Base-by-base conservation (phyloP, 2,113 vertebrate genomes). In the Panurus biarmicus region DNA sequence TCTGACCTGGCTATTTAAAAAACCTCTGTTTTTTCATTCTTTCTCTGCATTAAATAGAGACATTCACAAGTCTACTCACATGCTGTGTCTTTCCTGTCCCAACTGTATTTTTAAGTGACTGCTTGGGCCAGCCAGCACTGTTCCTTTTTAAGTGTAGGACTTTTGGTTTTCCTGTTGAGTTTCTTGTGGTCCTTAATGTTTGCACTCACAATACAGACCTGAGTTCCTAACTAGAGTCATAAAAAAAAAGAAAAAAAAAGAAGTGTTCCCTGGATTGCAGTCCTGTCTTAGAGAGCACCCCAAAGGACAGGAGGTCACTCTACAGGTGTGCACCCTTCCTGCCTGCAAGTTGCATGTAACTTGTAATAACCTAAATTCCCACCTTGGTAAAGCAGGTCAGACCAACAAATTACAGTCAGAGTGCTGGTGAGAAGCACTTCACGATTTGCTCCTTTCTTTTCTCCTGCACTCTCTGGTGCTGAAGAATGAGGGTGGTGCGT, bases 401-500 rank as follows among this genome's bases (percentile, higher is more conserved):
- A 38, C 11, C 31, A 48, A 24, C 0, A 22, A 40, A 56, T 0
- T 9, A 33, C 20, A 73, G 50, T 10, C 45, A 29, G 8, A 17
- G 61, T n/a, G 14, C 28, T 61, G 48, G 40, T 67, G 50, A 61
- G 42, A 65, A 77, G 35, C n/a, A 38, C 25, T 81, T 91, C 64
- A 18, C 21, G 35, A 50, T 45, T 58, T 66, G 14, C 18, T 81
- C 9, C 33, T 50, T 61, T 70, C 22, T 72, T 84, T 73, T 70
- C 35, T 87, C 25, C 44, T 81, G 38, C 25, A 10, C 26, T 35
- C 36, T 61, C 0, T 2, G 23, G 13, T 28, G 9, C 50, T 73
- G 69, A 14, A 51, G 7, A 40, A 12, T 18, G 47, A 0, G 1
- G 36, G 22, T 61, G 31, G 14, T 35, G 5, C 0, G 0, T 7